phyloP scores from a whole-genome alignment of 2,888 invertebrate species.

The Hydrotaea diabolus region DNA sequence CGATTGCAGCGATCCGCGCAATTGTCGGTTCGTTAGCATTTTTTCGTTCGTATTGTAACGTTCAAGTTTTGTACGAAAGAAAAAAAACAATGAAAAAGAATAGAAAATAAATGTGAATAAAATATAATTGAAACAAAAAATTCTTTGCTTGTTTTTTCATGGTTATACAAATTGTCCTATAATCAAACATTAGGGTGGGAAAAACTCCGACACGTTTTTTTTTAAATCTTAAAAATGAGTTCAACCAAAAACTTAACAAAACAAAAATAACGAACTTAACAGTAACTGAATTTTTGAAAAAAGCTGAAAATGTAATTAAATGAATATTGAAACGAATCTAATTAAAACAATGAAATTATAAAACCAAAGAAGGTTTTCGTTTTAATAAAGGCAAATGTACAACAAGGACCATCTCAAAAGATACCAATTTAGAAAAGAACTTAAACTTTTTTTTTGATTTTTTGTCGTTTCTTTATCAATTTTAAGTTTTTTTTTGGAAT shows the following conservation, averaged over 20 bases:
- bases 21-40: neutral
- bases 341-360: conserved; percentile 41
- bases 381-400: conserved; percentile 76
- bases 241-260: neutral
- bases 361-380: conserved; percentile 17
- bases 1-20: conserved; percentile 19
- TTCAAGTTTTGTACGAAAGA: conserved; percentile 26
- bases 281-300: conserved; percentile 43
- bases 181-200: neutral
- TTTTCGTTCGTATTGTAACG: neutral
- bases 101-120: conserved; percentile 21
- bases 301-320: conserved; percentile 53
- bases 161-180: neutral
- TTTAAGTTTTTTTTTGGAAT: conserved; percentile 36
- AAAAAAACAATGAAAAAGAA: conserved; percentile 31
- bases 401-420: conserved; percentile 96
- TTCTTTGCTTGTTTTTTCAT: neutral
- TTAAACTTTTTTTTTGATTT: conserved; percentile 41
- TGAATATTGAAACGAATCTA: conserved; percentile 52
- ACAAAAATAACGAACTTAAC: conserved; percentile 33
- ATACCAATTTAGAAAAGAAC: conserved; percentile 84
- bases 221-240: neutral
- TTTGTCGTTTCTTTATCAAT: conserved; percentile 45
- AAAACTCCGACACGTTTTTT: neutral
- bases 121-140: neutral